Evolutionary conservation across 2,888 invertebrate species (phyloP).

Genomic region (Hydraecia micacea): DNA sequence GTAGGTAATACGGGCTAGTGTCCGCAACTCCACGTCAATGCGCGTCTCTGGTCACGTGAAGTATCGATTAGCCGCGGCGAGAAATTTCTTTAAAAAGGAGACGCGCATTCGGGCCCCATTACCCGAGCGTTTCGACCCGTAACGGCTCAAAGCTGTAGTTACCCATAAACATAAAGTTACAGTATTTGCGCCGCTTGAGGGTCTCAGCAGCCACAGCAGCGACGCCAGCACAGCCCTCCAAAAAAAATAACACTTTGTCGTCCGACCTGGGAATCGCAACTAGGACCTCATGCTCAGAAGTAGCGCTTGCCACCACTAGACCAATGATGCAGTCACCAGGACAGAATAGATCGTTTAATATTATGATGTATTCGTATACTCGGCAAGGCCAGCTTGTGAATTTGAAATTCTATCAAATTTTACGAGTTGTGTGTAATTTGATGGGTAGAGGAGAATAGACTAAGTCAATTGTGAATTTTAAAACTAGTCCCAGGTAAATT

Average conservation of each 20-base stretch:
- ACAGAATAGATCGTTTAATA: conserved; percentile 36
- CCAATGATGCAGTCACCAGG: background rate
- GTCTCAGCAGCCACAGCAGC: too few species aligned
- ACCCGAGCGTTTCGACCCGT: too few species aligned
- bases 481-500: background rate
- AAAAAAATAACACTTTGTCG: background rate
- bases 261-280: background rate
- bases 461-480: background rate
- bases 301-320: background rate
- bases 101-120: too few species aligned
- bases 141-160: too few species aligned
- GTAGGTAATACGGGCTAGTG: too few species aligned
- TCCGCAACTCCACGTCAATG: too few species aligned
- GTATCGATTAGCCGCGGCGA: too few species aligned
- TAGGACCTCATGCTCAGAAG: background rate
- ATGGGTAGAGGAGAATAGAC: background rate
- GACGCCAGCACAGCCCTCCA: too few species aligned
- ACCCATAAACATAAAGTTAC: too few species aligned
- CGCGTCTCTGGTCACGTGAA: too few species aligned
- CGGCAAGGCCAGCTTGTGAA: conserved; percentile 1
- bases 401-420: conserved; percentile 30
- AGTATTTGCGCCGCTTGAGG: too few species aligned
- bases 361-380: conserved; percentile 25
- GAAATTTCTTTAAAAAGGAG: too few species aligned
- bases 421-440: conserved; percentile 3